These are phyloP conservation scores for Gymnoscopelus microlampas DNA, from an alignment of 2,797 vertebrate genomes.

Conservation along the genomic window DNA sequence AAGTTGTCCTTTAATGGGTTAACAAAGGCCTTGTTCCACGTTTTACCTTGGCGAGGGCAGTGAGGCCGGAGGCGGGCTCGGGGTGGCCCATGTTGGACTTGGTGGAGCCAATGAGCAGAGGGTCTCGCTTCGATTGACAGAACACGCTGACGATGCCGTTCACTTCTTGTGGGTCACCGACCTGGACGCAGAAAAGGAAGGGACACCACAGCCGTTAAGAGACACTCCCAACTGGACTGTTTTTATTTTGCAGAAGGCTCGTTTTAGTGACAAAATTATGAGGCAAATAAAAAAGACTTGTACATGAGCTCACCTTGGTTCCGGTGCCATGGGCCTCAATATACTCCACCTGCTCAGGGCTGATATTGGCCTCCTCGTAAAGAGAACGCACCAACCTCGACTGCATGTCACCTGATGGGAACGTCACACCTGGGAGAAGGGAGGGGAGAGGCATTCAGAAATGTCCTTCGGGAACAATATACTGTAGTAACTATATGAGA, in stretches of 20 bases:
- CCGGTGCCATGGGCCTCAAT: conserved; percentile 96
- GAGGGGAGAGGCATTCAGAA: neutral
- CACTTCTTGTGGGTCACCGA: conserved; percentile 95
- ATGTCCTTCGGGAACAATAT: too few relatives aligned
- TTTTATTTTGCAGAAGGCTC: too few relatives aligned
- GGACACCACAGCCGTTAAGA: neutral
- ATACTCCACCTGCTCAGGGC: conserved; percentile 89
- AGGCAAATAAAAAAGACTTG: neutral
- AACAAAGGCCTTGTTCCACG: neutral
- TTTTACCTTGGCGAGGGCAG: conserved; percentile 90
- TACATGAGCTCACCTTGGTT: conserved; percentile 86
- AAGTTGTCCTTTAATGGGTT: too few relatives aligned
- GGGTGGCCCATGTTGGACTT: conserved; percentile 99
- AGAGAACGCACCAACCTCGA: conserved; percentile 84
- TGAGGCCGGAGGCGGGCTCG: conserved; percentile 94
- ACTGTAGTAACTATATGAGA: too few relatives aligned
- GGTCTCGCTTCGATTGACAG: conserved; percentile 80
- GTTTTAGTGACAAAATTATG: too few relatives aligned
- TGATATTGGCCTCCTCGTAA: conserved; percentile 80
- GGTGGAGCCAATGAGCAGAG: conserved; percentile 92
- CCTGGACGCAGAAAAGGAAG: conserved; percentile 74
- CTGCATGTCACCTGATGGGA: conserved; percentile 93
- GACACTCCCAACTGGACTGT: neutral
- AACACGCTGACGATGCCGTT: conserved; percentile 87
- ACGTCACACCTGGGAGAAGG: conserved; percentile 88